Conservation (phyloP, 2,797 vertebrate species). For the Furcifer pardalis region DNA sequence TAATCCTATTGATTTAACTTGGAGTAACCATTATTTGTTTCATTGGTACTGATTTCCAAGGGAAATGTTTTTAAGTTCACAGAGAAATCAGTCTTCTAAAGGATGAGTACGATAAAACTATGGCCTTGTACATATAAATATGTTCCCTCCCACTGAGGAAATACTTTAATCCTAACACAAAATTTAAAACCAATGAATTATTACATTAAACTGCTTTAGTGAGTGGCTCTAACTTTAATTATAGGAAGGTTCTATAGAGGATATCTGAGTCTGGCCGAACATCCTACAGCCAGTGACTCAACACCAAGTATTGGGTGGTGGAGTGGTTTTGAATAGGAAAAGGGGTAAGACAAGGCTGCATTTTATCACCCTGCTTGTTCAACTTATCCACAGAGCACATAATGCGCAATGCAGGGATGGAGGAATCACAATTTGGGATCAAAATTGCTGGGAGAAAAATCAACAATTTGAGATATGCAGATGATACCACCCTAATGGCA, state of each 20-base stretch:
- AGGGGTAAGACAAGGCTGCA: no score
- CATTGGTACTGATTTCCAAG: neutral
- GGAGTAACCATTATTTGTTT: neutral
- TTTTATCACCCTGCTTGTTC: no score
- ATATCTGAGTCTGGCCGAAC: no score
- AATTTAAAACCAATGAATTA: neutral
- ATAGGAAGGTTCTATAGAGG: neutral
- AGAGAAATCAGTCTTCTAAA: neutral
- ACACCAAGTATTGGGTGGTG: no score
- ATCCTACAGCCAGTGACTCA: neutral
- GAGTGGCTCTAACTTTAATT: neutral
- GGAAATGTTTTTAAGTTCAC: conserved; percentile 2
- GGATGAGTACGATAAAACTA: neutral
- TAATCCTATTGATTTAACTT: neutral
- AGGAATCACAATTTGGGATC: no score
- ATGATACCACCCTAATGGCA: no score
- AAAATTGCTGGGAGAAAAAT: no score
- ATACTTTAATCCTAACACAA: neutral
- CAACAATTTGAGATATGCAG: no score
- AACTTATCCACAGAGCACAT: no score
- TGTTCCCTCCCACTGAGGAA: neutral
- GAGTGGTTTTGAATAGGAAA: no score
- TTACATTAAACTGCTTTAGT: neutral
- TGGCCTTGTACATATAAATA: neutral
- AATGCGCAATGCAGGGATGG: no score